Conservation (phyloP, 2,888 invertebrate species). For the Catocala sponsa region DNA sequence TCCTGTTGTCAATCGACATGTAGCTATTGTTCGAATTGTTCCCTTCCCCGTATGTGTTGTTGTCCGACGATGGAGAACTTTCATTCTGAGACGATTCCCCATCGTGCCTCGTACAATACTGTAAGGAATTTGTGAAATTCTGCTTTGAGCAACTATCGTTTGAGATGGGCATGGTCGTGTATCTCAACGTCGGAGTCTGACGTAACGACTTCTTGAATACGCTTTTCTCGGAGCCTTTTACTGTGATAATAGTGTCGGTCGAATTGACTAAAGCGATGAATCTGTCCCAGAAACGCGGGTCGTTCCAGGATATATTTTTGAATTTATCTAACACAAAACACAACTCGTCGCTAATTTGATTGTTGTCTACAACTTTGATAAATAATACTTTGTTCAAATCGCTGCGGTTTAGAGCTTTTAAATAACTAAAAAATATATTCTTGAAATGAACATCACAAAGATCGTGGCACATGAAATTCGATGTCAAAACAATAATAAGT, state of each 20-base stretch:
- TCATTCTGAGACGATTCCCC: constrained; percentile 87
- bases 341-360: constrained; percentile 82
- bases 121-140: constrained; percentile 85
- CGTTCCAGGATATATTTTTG: constrained; percentile 92
- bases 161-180: constrained; percentile 87
- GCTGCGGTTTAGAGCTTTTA: constrained; percentile 81
- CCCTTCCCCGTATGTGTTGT: constrained; percentile 90
- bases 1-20: constrained; percentile 89
- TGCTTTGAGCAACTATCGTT: constrained; percentile 87
- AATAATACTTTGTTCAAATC: constrained; percentile 83
- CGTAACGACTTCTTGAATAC: constrained; percentile 86
- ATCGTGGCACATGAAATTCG: constrained; percentile 82
- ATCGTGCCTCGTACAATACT: constrained; percentile 81
- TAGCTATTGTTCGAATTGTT: constrained; percentile 91
- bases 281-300: constrained; percentile 95
- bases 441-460: constrained; percentile 83
- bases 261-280: constrained; percentile 93
- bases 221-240: constrained; percentile 79
- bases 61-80: constrained; percentile 87
- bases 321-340: constrained; percentile 86
- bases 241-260: constrained; percentile 85
- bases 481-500: constrained; percentile 89
- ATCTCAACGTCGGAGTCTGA: constrained; percentile 84
- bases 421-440: constrained; percentile 84
- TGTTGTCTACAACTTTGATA: constrained; percentile 81